These are phyloP conservation scores for Tursiops truncatus DNA, from an alignment of 2,113 vertebrate genomes.

Conservation along the genomic window DNA sequence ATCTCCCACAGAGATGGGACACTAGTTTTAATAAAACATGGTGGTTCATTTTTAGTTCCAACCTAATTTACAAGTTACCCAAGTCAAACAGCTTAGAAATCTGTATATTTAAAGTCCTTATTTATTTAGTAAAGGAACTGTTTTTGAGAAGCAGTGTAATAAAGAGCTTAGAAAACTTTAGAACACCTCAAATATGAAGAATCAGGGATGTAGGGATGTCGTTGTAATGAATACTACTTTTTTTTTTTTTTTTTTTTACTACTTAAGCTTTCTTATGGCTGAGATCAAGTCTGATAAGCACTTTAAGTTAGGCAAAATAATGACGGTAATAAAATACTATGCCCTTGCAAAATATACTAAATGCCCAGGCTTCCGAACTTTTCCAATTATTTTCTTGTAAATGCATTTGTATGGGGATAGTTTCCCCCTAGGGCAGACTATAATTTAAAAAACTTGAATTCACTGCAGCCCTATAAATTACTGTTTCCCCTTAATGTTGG, in stretches of 20 bases:
- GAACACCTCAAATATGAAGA: not conserved
- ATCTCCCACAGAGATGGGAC: not conserved
- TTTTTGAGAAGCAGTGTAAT: not conserved
- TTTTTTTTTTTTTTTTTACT: not conserved
- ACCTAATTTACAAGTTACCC: not conserved
- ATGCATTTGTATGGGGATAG: conserved; percentile 28
- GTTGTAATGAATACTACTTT: not conserved
- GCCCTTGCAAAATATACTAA: conserved; percentile 7
- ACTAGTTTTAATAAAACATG: not conserved
- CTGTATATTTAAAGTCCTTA: not conserved
- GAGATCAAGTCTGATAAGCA: conserved; percentile 47
- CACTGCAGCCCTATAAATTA: conserved; percentile 54
- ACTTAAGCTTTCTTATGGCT: conserved; percentile 18
- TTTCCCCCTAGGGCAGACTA: conserved; percentile 48
- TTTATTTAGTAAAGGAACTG: not conserved
- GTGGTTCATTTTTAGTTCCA: not conserved
- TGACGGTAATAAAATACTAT: conserved; percentile 34
- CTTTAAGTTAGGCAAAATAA: conserved; percentile 37
- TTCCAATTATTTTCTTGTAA: conserved; percentile 47
- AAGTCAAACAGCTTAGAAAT: not conserved
- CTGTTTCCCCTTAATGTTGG: conserved; percentile 63
- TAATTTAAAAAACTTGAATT: conserved; percentile 65
- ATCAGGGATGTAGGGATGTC: not conserved
- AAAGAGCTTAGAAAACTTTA: not conserved
- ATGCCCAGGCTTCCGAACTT: not conserved